A percentile compares a stretch with the other conserved stretches of the same genome.
Conservation (phyloP, 1,140 invertebrate species). For the Drosophila sproati region DNA sequence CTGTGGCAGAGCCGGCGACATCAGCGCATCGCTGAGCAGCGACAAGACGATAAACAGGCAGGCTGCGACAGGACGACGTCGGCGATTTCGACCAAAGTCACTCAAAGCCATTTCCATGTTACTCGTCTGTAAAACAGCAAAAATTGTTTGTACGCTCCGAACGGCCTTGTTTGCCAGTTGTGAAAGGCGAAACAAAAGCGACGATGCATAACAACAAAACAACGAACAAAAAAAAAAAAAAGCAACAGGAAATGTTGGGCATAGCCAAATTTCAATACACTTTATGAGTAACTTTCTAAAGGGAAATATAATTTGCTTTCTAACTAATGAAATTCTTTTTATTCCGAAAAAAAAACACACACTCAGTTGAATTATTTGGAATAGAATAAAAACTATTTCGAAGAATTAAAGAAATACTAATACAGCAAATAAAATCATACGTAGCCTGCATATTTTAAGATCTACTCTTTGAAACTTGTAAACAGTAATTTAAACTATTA, state of each 20-base stretch:
- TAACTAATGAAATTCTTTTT: too few relatives aligned
- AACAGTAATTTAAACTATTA: too few relatives aligned
- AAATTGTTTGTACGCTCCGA: conserved; percentile 50
- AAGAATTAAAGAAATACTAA: too few relatives aligned
- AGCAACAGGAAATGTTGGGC: background rate
- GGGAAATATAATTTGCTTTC: too few relatives aligned
- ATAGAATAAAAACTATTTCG: too few relatives aligned
- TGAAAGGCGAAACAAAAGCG: conserved; percentile 78
- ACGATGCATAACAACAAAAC: conserved; percentile 71
- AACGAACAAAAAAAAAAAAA: conserved; percentile 13
- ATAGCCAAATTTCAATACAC: conserved; percentile 13
- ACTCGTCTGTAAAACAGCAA: conserved; percentile 57
- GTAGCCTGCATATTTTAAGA: too few relatives aligned
- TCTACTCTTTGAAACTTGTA: too few relatives aligned
- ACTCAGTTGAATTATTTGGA: too few relatives aligned
- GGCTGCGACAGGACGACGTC: conserved; percentile 57
- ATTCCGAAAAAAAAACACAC: too few relatives aligned
- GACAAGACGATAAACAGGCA: conserved; percentile 82
- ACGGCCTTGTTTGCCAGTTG: conserved; percentile 74
- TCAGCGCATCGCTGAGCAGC: conserved; percentile 65
- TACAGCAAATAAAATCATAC: too few relatives aligned
- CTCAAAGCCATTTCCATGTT: conserved; percentile 82
- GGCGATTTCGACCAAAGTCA: conserved; percentile 67
- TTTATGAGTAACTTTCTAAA: background rate
- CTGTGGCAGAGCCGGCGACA: conserved; percentile 68